Base-by-base conservation (phyloP, 2,888 invertebrate genomes). In the Lamellibrachia columna region DNA sequence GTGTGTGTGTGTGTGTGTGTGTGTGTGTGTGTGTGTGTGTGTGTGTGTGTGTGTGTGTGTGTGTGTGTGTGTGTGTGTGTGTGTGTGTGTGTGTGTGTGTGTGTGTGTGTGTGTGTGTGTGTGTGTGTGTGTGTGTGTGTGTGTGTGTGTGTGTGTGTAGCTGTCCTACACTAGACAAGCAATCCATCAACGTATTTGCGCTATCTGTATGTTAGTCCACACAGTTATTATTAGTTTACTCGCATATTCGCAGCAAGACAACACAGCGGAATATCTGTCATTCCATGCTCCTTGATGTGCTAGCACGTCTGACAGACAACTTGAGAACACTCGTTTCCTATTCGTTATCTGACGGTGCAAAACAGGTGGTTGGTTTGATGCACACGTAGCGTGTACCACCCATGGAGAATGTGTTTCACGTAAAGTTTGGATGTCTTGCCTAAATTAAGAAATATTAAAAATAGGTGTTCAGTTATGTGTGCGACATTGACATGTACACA, bases 151-250 rank as follows among this genome's bases (percentile, higher is more conserved):
- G 75, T 75, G 15, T 40, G 40, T 40, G 40, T 40, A 0, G 40
- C 40, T 40, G 40, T 40, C 40, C 15, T 75, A 75, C 75, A 75
- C 75, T 75, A 75, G 75, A 75, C 15, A 2, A n/a, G 22, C 4
- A 22, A 75, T 75, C 75, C 11, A 75, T 75, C 75, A 75, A 22
- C 75, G 15, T 75, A 15, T 75, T n/a, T n/a, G n/a, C 22, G 22
- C 3, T 75, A 75, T 75, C 75, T 75, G 75, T 15, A 11, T 75
- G 75, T 75, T 75, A 75, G 75, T 75, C 75, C 15, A 75, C 75
- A n/a, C 75, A 22, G 75, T 75, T 75, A 75, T 75, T 75, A 75
- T 75, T 75, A 75, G 75, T 22, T 75, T 75, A 75, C 75, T 75
- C 22, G 75, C 75, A n/a, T 75, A 15, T 75, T 75, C 75, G 22